Evolutionary conservation across 2,797 vertebrate genomes (phyloP).

Genomic region (Arctocebus calabarensis): DNA sequence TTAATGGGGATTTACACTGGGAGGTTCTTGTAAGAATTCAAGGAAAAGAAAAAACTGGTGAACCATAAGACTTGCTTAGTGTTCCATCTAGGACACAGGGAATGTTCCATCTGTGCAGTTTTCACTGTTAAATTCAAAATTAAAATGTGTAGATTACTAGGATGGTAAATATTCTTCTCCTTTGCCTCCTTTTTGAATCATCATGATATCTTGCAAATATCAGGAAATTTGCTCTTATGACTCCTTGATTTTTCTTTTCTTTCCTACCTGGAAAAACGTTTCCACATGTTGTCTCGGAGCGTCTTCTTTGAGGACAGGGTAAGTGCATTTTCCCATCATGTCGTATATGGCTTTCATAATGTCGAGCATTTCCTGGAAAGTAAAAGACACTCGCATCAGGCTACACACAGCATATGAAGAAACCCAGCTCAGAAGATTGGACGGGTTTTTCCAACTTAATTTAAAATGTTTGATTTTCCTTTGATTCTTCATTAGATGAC

Average conservation of each 20-base stretch:
- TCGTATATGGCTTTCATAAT: constrained; percentile 99
- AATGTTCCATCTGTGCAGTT: neutral
- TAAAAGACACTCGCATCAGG: neutral
- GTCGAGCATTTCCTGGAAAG: constrained; percentile 97
- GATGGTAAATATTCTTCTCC: neutral
- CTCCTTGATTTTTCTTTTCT: rapidly evolving
- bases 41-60: neutral
- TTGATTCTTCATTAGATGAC: neutral
- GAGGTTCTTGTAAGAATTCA: neutral
- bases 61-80: neutral
- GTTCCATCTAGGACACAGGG: neutral
- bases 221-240: neutral
- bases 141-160: neutral
- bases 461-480: neutral
- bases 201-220: neutral
- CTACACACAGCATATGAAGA: neutral
- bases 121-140: neutral
- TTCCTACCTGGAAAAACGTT: constrained; percentile 96
- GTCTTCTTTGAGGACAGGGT: constrained; percentile 97
- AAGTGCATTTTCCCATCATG: constrained; percentile 99
- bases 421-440: neutral
- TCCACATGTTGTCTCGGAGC: constrained; percentile 97
- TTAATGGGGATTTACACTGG: neutral
- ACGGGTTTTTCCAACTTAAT: neutral
- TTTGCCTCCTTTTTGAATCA: neutral